Conservation (phyloP, 2,797 vertebrate species). For the Staurois parvus region DNA sequence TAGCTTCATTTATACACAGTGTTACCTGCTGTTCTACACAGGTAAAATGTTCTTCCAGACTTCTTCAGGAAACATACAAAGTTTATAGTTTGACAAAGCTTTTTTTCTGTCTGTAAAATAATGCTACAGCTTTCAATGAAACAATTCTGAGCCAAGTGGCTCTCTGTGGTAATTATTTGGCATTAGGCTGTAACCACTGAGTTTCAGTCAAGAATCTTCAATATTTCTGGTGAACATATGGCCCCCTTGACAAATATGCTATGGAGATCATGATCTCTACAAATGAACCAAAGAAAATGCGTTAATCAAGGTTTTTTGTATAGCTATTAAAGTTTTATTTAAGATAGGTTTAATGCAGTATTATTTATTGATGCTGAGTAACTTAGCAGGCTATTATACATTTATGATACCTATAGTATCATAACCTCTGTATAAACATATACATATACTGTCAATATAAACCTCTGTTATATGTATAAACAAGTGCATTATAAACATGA, state of each 20-base stretch:
- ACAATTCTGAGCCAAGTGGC: slow-evolving; percentile 25
- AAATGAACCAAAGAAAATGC: slow-evolving; percentile 35
- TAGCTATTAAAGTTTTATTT: neutral
- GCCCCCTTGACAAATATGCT: slow-evolving; percentile 14
- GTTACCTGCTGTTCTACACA: slow-evolving; percentile 48
- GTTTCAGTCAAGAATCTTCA: slow-evolving; percentile 36
- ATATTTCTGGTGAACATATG: slow-evolving; percentile 49
- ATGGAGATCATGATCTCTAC: slow-evolving; percentile 35
- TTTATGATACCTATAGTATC: no score
- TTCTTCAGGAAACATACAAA: slow-evolving; percentile 23
- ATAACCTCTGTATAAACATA: no score
- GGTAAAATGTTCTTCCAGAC: slow-evolving; percentile 20
- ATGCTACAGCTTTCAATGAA: neutral
- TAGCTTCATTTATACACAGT: slow-evolving; percentile 41
- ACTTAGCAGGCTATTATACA: no score
- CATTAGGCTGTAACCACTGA: slow-evolving; percentile 37
- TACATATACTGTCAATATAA: no score
- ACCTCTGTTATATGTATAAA: no score
- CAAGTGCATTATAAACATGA: no score
- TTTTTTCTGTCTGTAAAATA: slow-evolving; percentile 25
- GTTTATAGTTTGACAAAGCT: slow-evolving; percentile 35
- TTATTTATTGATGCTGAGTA: neutral
- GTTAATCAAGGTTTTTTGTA: neutral
- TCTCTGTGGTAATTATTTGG: slow-evolving; percentile 43
- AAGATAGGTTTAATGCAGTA: neutral